Evolutionary conservation across 2,888 invertebrate genomes (phyloP), one percentile per base, ranked within the genome.

Genomic region (Platypus cylindrus): DNA sequence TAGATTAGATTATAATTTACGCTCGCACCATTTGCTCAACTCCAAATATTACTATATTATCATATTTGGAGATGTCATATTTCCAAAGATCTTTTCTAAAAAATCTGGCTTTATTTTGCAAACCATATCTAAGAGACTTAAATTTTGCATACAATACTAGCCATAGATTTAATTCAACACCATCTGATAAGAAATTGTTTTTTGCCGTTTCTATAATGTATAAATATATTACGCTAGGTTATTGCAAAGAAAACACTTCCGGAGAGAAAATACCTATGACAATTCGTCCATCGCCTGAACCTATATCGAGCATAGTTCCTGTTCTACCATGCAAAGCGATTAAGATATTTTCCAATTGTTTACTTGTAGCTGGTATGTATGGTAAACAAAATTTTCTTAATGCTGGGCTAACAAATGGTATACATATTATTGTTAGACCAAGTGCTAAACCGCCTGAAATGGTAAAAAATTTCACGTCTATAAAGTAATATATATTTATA

Each of bases 271-370:
- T 49, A 65, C 68, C 68, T 38, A 79, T 66, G 42, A 97, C 95
- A 50, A 98, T 84, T 56, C 95, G 70, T 14, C 97, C 97, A 64
- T 98, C 97, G n/a, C 97, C 97, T 45, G 94, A 94, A 3, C 97
- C 97, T 31, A 98, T 73, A 62, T 98, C 97, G 17, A 98, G 60
- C 8, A 94, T 56, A 18, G 63, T 64, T 7, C 68, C 86, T 23
- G 63, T 63, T 11, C 67, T 52, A 49, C 76, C 67, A 43, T 64
- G 60, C 38, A 95, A 60, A 2, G 81, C 80, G 41, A 60, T 62
- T 8, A 83, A 60, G 13, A 95, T 78, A 62, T 93, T 91, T 17
- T 65, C 54, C 12, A 97, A 66, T 67, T 98, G 97, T 34, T 70
- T 66, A 12, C 73, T 71, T 0, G 95, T 94, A 1, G 97, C 97